These are phyloP conservation scores for Taphrorychus bicolor DNA, from an alignment of 2,888 invertebrate genomes.

Conservation along the genomic window DNA sequence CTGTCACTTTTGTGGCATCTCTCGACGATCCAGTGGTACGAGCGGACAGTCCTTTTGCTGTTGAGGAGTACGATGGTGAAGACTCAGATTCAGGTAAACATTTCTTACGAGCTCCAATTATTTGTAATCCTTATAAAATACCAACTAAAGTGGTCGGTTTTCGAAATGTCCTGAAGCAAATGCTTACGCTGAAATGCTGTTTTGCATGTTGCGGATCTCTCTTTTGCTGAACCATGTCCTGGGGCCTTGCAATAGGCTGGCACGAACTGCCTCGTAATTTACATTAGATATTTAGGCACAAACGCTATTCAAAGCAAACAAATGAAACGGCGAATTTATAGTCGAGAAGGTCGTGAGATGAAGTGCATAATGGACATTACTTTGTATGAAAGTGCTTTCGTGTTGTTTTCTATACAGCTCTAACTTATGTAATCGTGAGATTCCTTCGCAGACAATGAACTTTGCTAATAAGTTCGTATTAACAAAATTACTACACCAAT, in stretches of 20 bases:
- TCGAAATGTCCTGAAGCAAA: not conserved
- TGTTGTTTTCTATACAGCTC: not conserved
- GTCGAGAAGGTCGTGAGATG: not conserved
- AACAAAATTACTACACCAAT: too few species aligned
- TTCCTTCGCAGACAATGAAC: too few species aligned
- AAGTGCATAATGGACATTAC: not conserved
- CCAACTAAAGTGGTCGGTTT: too few species aligned
- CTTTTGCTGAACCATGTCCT: not conserved
- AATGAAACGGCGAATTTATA: not conserved
- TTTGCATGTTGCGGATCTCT: constrained; percentile 11
- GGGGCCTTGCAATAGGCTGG: not conserved
- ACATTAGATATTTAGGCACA: not conserved
- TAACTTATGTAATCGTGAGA: not conserved
- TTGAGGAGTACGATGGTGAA: constrained; percentile 60
- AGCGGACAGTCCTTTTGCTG: constrained; percentile 79
- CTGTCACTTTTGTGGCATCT: constrained; percentile 70
- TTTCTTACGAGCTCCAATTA: constrained; percentile 16
- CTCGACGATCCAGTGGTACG: constrained; percentile 77
- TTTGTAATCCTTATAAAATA: not conserved
- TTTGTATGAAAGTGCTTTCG: not conserved
- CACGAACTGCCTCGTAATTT: constrained; percentile 11
- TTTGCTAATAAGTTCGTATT: too few species aligned
- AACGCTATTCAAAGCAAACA: not conserved
- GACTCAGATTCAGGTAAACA: constrained; percentile 58
- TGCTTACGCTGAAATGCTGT: not conserved